A percentile compares a stretch with the other conserved stretches of the same genome.
phyloP scores from a whole-genome alignment of 2,888 invertebrate species.

The Xylota sylvarum region DNA sequence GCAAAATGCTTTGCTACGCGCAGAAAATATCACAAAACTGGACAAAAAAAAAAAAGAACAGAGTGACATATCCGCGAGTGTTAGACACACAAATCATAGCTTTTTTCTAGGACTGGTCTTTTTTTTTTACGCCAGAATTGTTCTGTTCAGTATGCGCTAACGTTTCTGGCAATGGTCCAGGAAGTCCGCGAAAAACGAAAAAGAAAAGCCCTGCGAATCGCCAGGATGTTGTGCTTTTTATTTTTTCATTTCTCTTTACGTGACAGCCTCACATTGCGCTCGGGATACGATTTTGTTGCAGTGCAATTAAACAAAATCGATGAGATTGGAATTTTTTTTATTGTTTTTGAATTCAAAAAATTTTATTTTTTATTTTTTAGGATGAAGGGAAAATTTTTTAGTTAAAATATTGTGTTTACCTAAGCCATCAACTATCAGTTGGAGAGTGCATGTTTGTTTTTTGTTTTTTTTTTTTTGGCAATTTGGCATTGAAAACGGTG shows the following conservation, averaged over 20 bases:
- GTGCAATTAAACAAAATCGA: conserved; percentile 74
- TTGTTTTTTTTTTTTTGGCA: conserved; percentile 15
- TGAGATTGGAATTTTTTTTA: conserved; percentile 46
- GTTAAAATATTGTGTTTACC: conserved; percentile 32
- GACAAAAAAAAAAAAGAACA: neutral
- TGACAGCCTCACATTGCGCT: conserved; percentile 43
- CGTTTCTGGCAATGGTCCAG: conserved; percentile 68
- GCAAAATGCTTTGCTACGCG: conserved; percentile 49
- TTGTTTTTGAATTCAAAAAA: too few species aligned
- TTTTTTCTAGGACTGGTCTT: conserved; percentile 32
- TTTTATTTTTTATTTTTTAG: neutral
- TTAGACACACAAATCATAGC: conserved; percentile 75
- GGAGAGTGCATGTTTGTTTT: conserved; percentile 1
- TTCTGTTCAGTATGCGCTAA: conserved; percentile 49
- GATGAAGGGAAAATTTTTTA: conserved; percentile 17
- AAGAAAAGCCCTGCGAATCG: conserved; percentile 40
- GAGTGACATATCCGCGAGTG: conserved; percentile 71
- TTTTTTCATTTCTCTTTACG: neutral
- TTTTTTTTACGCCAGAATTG: conserved; percentile 20
- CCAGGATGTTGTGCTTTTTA: conserved; percentile 9
- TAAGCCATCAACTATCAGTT: conserved; percentile 34
- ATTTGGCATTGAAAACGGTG: conserved; percentile 18
- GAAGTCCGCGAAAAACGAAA: conserved; percentile 44
- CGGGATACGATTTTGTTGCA: conserved; percentile 62
- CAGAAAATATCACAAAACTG: conserved; percentile 17